Base-by-base conservation (phyloP, 2,888 invertebrate species). In the Pyrrhosoma nymphula region DNA sequence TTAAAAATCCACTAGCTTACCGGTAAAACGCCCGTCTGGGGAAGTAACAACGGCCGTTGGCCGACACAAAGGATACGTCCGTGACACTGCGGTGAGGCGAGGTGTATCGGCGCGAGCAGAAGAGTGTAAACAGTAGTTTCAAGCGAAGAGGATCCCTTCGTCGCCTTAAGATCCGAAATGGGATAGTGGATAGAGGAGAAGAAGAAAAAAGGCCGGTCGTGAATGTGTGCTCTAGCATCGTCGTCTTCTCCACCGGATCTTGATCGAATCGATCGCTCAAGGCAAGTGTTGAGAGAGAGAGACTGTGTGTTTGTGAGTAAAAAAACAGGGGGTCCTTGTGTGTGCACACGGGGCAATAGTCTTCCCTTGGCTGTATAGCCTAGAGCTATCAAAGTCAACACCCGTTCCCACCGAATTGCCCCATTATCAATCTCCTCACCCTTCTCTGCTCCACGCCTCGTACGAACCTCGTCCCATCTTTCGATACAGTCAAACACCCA, bases 401-500 rank as follows among this genome's bases (percentile, higher is more conserved):
- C 47, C 93, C 89, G 55, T 56, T 89, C 89, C 89, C 56, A 47
- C 47, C 47, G 69, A 93, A 93, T 69, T 93, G 93, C 93, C 93
- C 93, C 69, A 93, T 93, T 93, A 93, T 69, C 93, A 63, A 93
- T 93, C 93, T 91, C 90, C 26, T 30, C 91, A 16, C 20, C 23
- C 89, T 26, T 26, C 56, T 90, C 56, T n/a, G 30, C 91, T 4
- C 93, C n/a, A 12, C 47, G n/a, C 26, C 35, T 47, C 63, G 39
- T 91, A 35, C 91, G 91, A 3, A 35, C 47, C 4, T 47, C 47
- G 2, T 47, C 47, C 89, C n/a, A 12, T 47, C 69, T 93, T 93
- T 93, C 93, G 93, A 75, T 93, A 63, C 93, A 93, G 60, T 91
- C 91, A 63, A 91, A 91, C 91, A 91, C 91, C 91, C 82, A 82